A percentile compares a stretch with the other conserved stretches of the same genome.
Conservation (phyloP, 2,113 vertebrate genomes). For the Microcebus murinus region DNA sequence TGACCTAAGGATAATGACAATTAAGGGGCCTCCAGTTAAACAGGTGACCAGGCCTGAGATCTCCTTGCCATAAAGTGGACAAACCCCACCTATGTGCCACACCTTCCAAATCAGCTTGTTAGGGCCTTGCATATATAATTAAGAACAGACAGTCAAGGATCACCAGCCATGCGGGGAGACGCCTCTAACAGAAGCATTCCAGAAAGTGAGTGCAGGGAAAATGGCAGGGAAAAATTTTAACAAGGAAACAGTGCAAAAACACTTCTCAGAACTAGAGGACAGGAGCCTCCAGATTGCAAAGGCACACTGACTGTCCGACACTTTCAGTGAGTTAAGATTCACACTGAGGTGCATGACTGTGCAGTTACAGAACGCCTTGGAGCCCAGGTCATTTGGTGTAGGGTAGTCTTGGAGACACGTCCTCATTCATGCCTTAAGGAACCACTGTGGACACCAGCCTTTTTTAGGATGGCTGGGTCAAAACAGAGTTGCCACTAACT, state of each 20-base stretch:
- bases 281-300: not conserved
- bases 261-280: not conserved
- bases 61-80: too few relatives aligned
- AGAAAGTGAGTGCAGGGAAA: not conserved
- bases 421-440: not conserved
- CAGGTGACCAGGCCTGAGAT: not conserved
- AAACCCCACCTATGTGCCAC: not conserved
- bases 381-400: not conserved
- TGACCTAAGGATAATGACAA: not conserved
- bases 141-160: not conserved
- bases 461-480: not conserved
- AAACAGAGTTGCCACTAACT: not conserved
- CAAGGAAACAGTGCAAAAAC: not conserved
- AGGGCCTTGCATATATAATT: too few relatives aligned
- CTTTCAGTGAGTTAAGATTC: not conserved
- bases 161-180: not conserved
- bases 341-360: too few relatives aligned
- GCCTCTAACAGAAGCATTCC: not conserved
- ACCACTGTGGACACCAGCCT: too few relatives aligned
- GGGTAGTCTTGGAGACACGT: not conserved
- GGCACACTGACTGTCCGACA: fast-evolving
- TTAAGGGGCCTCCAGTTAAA: not conserved
- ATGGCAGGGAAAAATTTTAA: not conserved
- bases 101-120: not conserved
- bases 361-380: not conserved